phyloP scores from a whole-genome alignment of 2,888 invertebrate genomes.

The Cosmopolites sordidus region DNA sequence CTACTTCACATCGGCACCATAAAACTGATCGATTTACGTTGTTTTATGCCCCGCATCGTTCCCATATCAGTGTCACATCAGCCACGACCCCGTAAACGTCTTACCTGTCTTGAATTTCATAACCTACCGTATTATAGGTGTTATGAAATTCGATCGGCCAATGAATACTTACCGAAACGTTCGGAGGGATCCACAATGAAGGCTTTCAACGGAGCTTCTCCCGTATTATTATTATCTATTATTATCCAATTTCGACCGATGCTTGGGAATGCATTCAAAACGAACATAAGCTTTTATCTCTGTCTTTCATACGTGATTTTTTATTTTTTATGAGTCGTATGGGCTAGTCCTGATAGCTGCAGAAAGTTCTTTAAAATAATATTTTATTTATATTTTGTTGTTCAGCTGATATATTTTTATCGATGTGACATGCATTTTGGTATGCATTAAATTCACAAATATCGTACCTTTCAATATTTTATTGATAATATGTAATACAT shows the following conservation, averaged over 20 bases:
- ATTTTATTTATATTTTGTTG: no score
- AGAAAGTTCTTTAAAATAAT: no score
- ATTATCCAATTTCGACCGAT: constrained; percentile 9
- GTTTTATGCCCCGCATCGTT: neutral
- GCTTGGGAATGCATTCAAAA: constrained; percentile 1
- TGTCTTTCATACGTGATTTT: neutral
- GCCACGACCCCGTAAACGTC: neutral
- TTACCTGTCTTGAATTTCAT: constrained; percentile 11
- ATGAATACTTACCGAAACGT: constrained; percentile 6
- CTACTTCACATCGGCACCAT: no score
- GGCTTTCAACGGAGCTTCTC: constrained; percentile 2
- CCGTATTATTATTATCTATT: constrained; percentile 5
- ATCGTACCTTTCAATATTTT: no score
- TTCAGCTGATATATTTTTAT: no score
- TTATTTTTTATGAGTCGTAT: no score
- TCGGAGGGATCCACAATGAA: constrained; percentile 2
- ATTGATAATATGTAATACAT: no score
- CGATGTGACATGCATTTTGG: no score
- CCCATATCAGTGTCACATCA: neutral
- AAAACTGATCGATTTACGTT: no score
- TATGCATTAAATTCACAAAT: no score
- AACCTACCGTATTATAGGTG: constrained; percentile 7
- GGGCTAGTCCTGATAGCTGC: no score
- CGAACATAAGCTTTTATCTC: neutral
- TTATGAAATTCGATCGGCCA: constrained; percentile 11